Base-by-base conservation (phyloP, 1,140 invertebrate genomes). In the Trichogramma pretiosum region DNA sequence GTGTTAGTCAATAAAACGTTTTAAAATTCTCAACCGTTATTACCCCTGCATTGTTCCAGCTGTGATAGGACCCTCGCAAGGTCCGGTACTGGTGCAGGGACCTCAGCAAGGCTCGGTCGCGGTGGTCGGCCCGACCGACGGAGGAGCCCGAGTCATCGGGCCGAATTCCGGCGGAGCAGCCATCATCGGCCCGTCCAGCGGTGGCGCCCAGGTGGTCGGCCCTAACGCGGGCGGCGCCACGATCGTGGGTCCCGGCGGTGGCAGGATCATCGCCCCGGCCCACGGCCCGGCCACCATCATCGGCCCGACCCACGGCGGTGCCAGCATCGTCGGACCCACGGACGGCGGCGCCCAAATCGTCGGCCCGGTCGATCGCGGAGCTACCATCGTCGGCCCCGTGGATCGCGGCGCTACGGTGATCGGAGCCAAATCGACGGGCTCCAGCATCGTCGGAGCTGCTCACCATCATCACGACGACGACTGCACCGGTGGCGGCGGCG, bases 261-360 rank as follows among this genome's bases (percentile, higher is more conserved):
- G 24, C 24, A 11, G 24, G 11, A 34, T 50, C 3, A 18, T 44
- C 1, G 42, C 41, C 8, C 42, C 48, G 7, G 10, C 41, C 10
- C 5, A 19, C 0, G 42, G 48, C 2, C 16, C 24, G 3, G 41
- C 23, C 2, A 28, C 28, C 1, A 38, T 50, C 17, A 21, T 44
- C 2, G 44, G 36, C 3, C 36, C 48, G 9, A 8, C 40, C 2
- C 17, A 24, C 4, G 33, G 32, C 3, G 30, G 13, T 5, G 34
- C 40, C 3, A 24, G n/a, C 0, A 36, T 50, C 7, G 22, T 41
- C 5, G 43, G 37, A 1, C 48, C 48, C 2, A 24, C 32, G 5
- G 24, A 23, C 37, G 56, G 53, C 9, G 18, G 44, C 3, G 55
- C 55, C 21, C 42, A 53, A 5, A 51, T 62, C 32, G 51, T 55